Evolutionary conservation across 30 jellyfish, hydroid and myxozoan genomes (phyloP).

Genomic region (Aurelia coerulea): DNA sequence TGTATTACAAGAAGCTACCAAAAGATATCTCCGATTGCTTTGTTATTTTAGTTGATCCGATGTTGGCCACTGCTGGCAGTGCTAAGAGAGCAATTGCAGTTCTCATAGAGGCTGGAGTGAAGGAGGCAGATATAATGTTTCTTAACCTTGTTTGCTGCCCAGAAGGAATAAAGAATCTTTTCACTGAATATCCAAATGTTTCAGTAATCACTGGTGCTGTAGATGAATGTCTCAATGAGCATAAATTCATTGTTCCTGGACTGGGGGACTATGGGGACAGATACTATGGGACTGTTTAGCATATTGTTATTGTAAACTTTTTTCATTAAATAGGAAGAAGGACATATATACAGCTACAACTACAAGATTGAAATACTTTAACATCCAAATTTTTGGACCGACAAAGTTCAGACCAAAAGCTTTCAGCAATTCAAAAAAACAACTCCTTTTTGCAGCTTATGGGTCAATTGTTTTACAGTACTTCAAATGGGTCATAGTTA

Average conservation of each 20-base stretch:
- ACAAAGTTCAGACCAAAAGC: not conserved
- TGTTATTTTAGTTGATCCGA: constrained; percentile 90
- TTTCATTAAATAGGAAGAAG: not conserved
- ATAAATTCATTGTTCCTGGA: constrained; percentile 90
- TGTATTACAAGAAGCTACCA: constrained; percentile 86
- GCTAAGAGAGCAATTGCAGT: constrained; percentile 87
- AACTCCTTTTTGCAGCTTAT: too few species aligned
- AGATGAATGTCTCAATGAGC: constrained; percentile 74
- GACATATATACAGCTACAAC: not conserved
- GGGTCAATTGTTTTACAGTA: too few species aligned
- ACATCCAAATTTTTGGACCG: too few species aligned
- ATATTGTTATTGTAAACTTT: not conserved
- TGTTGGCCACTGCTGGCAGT: constrained; percentile 97
- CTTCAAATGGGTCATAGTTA: too few species aligned
- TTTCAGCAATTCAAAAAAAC: not conserved
- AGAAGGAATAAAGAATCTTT: constrained; percentile 75
- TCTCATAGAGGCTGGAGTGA: constrained; percentile 91
- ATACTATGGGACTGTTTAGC: constrained; percentile 81
- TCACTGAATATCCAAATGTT: constrained; percentile 68
- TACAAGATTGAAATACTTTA: too few species aligned
- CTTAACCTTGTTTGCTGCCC: constrained; percentile 90
- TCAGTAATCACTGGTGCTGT: constrained; percentile 86
- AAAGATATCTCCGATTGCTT: constrained; percentile 79
- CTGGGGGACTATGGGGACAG: constrained; percentile 97
- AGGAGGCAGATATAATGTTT: constrained; percentile 76